phyloP scores from a whole-genome alignment of 2,797 vertebrate species.

The Epinephelus coioides region DNA sequence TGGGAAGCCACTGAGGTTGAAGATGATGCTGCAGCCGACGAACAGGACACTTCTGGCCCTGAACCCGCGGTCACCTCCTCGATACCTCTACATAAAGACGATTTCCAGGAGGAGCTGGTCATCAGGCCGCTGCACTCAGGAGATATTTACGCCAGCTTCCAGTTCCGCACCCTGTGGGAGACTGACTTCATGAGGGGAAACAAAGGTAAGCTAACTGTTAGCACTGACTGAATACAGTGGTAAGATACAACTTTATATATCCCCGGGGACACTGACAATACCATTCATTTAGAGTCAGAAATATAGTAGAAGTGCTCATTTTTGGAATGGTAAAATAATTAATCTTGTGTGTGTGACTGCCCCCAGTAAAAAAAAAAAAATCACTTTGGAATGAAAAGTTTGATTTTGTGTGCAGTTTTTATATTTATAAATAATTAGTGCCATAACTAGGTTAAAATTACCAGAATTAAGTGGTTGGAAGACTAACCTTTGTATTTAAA shows the following conservation, averaged over 20 bases:
- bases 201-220: slow-evolving; percentile 83
- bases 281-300: background rate
- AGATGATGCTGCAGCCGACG: slow-evolving; percentile 8
- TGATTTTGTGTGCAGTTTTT: no score
- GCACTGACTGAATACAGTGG: background rate
- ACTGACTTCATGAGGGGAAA: slow-evolving; percentile 85
- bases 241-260: no score
- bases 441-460: no score
- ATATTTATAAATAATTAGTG: no score
- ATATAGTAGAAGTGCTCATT: no score
- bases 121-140: slow-evolving; percentile 92
- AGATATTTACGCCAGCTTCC: slow-evolving; percentile 94
- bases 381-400: no score
- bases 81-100: slow-evolving; percentile 76
- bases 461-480: no score
- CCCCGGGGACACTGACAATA: no score
- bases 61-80: slow-evolving; percentile 1
- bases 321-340: no score
- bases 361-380: no score
- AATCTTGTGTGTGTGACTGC: no score
- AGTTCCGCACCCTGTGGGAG: slow-evolving; percentile 94
- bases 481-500: no score
- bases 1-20: slow-evolving; percentile 71
- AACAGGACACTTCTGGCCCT: background rate
- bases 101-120: slow-evolving; percentile 92